These are phyloP conservation scores for Sebastes umbrosus DNA, from an alignment of 2,797 vertebrate genomes.

Conservation along the genomic window DNA sequence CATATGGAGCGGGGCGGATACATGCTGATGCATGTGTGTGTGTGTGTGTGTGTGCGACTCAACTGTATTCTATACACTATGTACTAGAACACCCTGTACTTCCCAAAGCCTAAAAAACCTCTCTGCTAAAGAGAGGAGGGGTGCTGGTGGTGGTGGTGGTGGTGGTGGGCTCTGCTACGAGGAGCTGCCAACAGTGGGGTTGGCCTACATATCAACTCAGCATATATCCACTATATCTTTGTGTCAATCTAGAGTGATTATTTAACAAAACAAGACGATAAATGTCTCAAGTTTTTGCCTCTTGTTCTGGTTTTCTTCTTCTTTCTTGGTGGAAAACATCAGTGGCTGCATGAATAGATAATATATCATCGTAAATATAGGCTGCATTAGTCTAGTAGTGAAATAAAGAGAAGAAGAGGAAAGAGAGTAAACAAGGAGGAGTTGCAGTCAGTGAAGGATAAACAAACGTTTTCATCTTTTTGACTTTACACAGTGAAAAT, in stretches of 20 bases:
- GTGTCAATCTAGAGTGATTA: neutral
- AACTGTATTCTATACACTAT: constrained; percentile 2
- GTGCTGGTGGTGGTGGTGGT: neutral
- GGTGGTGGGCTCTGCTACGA: neutral
- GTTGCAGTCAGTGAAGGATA: neutral
- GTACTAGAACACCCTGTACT: constrained; percentile 63
- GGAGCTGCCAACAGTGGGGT: neutral
- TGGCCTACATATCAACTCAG: constrained; percentile 49
- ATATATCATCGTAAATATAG: neutral
- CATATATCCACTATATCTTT: neutral
- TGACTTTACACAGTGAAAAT: no score
- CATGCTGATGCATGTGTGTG: neutral
- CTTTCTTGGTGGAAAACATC: neutral
- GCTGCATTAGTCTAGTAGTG: neutral
- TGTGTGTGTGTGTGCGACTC: neutral
- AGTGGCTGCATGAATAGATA: neutral
- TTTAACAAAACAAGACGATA: neutral
- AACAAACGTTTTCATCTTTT: no score
- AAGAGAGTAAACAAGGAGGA: neutral
- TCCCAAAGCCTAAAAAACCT: constrained; percentile 23
- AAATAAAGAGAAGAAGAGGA: fast-evolving
- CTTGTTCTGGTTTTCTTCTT: neutral
- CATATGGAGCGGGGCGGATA: neutral
- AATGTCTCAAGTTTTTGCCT: neutral
- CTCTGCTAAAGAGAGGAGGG: constrained; percentile 22